Evolutionary conservation across 2,888 invertebrate genomes (phyloP), one percentile per base, ranked within the genome.

Genomic region (Sinopyrophorus schimmeli): DNA sequence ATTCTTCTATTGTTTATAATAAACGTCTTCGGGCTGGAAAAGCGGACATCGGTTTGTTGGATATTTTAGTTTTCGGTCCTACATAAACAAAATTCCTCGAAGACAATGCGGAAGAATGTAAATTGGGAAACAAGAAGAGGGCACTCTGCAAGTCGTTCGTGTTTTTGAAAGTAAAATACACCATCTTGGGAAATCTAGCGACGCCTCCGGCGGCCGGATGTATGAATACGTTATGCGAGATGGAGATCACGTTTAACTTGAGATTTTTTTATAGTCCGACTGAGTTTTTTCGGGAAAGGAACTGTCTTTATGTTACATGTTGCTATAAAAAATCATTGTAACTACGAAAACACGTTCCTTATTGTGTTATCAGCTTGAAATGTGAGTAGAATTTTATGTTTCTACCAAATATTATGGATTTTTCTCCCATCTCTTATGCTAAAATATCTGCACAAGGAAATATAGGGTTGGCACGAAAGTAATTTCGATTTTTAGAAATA

Each of bases 121-220:
- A 67, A 67, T 65, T 61, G 64, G 61, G 49, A 57, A 53, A 50
- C 54, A 53, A 57, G 54, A 53, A 49, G 51, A 53, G 54, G 52
- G 59, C 57, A 53, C 60, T 52, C 50, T 41, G 55, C 57, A 53
- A 50, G 52, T 49, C 46, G 53, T 32, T 43, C 48, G 59, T 62
- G 49, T 67, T 58, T 66, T 61, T 63, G 59, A 61, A 64, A 65
- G 65, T 64, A 65, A 66, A 66, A 67, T 65, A 64, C 60, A 53
- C 58, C 58, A 59, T 65, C 65, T 60, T 52, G 67, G 65, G 66
- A 67, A 65, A 66, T 66, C 66, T 66, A 63, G 57, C 41, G 48
- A 48, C 61, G 63, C 65, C 63, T 55, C 58, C 47, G 53, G 61
- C 58, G 58, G 53, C 56, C 54, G 59, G 61, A 58, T 61, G 59